phyloP scores from a whole-genome alignment of 2,113 vertebrate genomes.

The Sebastes fasciatus region DNA sequence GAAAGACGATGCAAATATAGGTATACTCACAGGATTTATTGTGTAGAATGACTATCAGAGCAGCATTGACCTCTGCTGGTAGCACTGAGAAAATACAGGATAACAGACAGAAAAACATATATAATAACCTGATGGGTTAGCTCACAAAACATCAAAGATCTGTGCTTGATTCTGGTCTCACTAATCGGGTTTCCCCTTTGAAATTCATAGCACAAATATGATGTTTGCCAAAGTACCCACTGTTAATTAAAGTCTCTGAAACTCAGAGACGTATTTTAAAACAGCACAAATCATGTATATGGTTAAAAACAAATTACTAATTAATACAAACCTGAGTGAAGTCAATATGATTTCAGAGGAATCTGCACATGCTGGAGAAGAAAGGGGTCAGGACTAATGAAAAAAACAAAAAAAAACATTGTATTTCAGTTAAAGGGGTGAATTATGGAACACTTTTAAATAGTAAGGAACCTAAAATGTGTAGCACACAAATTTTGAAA shows the following conservation, averaged over 20 bases:
- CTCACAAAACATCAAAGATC: neutral
- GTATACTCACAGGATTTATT: neutral
- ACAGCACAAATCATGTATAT: neutral
- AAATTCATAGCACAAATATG: neutral
- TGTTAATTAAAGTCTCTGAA: neutral
- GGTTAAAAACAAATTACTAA: neutral
- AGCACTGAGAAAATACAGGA: constrained; percentile 8
- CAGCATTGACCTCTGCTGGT: constrained; percentile 75
- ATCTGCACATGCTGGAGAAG: neutral
- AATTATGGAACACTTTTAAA: neutral
- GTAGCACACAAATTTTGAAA: neutral
- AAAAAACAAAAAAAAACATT: neutral
- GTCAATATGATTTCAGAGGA: neutral
- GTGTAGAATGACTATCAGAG: constrained; percentile 15
- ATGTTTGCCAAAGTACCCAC: neutral
- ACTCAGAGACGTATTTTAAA: neutral
- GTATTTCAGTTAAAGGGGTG: neutral
- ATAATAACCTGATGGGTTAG: neutral
- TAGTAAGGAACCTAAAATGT: neutral
- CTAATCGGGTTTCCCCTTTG: neutral
- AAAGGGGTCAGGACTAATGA: neutral
- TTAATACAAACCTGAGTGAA: neutral
- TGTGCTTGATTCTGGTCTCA: neutral
- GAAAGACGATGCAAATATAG: constrained; percentile 6
- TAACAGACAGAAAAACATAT: neutral